Evolutionary conservation across 2,888 invertebrate species (phyloP).

Genomic region (Ditula angustiorana): DNA sequence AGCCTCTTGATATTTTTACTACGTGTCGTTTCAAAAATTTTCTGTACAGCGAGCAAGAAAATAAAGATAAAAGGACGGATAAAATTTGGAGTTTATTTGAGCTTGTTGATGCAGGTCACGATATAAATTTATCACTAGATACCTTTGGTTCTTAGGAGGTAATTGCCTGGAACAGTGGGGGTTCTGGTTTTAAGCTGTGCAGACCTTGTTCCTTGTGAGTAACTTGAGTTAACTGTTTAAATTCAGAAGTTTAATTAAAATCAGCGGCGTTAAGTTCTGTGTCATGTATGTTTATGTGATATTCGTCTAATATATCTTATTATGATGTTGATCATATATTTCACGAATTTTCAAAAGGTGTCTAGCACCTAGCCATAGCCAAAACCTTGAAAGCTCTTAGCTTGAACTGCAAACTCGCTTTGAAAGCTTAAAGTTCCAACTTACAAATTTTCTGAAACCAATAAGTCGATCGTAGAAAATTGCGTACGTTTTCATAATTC

Average conservation of each 20-base stretch:
- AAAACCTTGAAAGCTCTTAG: too few relatives aligned
- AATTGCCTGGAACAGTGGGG: constrained; percentile 67
- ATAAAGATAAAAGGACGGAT: constrained; percentile 68
- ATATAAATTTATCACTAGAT: constrained; percentile 72
- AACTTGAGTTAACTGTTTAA: neutral
- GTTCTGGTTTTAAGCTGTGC: constrained; percentile 54
- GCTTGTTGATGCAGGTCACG: constrained; percentile 75
- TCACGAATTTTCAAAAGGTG: too few relatives aligned
- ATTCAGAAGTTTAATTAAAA: constrained; percentile 5
- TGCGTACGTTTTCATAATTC: too few relatives aligned
- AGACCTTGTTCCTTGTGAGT: constrained; percentile 40
- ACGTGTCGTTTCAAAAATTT: constrained; percentile 70
- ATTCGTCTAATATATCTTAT: too few relatives aligned
- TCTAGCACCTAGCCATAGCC: too few relatives aligned
- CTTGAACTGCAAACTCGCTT: too few relatives aligned
- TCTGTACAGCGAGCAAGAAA: constrained; percentile 61
- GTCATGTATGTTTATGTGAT: too few relatives aligned
- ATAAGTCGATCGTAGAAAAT: too few relatives aligned
- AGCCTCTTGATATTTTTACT: constrained; percentile 76
- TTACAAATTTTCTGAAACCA: too few relatives aligned
- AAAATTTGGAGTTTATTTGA: constrained; percentile 66
- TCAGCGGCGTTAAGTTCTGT: neutral
- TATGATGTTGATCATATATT: too few relatives aligned
- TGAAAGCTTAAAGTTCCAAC: too few relatives aligned
- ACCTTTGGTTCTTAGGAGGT: constrained; percentile 64